These are phyloP conservation scores for Allophyes oxyacanthae DNA, from an alignment of 2,888 invertebrate species.

Conservation along the genomic window DNA sequence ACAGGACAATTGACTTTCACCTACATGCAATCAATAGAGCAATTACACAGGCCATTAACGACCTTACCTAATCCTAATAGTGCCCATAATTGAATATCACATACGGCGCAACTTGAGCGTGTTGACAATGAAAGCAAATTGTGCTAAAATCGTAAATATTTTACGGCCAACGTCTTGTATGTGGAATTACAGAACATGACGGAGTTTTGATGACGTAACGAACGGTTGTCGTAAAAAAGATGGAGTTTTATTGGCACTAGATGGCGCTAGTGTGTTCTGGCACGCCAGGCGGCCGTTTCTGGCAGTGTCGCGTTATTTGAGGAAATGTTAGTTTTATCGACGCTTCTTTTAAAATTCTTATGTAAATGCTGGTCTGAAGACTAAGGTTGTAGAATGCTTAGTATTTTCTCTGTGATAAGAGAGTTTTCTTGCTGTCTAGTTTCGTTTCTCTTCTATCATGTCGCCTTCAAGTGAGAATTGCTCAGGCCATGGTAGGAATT, in stretches of 20 bases:
- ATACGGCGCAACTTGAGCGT: conserved; percentile 30
- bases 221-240: conserved; percentile 42
- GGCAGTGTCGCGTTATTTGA: conserved; percentile 22
- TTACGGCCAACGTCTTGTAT: conserved; percentile 56
- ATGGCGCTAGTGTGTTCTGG: conserved; percentile 24
- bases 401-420: too few relatives aligned
- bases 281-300: conserved; percentile 21
- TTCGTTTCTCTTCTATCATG: too few relatives aligned
- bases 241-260: conserved; percentile 42
- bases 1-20: conserved; percentile 20
- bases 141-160: conserved; percentile 65
- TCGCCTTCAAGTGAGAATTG: too few relatives aligned
- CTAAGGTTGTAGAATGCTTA: too few relatives aligned
- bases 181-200: conserved; percentile 45
- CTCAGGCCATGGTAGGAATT: too few relatives aligned
- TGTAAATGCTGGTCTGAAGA: conserved; percentile 3
- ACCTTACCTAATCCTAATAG: conserved; percentile 28
- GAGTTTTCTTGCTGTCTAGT: too few relatives aligned
- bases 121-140: conserved; percentile 60
- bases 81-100: conserved; percentile 40
- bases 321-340: conserved; percentile 28
- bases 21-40: conserved; percentile 20
- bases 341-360: conserved; percentile 28
- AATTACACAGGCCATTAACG: conserved; percentile 38
- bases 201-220: conserved; percentile 44